Conservation (phyloP, 1,140 invertebrate genomes). For the Coenobita brevimanus region DNA sequence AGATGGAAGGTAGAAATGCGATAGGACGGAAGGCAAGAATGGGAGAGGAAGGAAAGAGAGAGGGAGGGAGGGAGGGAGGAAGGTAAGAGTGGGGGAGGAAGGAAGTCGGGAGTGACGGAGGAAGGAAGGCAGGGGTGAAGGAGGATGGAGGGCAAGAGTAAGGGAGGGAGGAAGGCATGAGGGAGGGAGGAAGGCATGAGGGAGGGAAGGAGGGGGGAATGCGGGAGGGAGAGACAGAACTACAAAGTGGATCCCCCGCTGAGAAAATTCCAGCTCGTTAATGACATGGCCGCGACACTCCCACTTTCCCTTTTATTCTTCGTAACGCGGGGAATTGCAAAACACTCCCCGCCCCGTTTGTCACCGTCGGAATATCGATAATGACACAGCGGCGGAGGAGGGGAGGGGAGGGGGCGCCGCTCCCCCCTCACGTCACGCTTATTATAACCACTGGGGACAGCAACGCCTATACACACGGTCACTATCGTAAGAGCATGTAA, state of each 20-base stretch:
- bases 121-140: too few relatives aligned
- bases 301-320: conserved; percentile 37
- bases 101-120: too few relatives aligned
- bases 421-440: conserved; percentile 1
- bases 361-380: conserved; percentile 32
- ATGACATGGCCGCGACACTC: conserved; percentile 18
- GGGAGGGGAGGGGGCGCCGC: neutral
- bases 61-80: neutral
- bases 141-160: too few relatives aligned
- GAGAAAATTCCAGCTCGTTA: conserved; percentile 20
- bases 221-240: too few relatives aligned
- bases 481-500: too few relatives aligned
- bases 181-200: neutral
- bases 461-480: too few relatives aligned
- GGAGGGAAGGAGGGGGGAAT: neutral
- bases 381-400: neutral
- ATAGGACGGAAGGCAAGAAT: too few relatives aligned
- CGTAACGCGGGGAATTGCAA: conserved; percentile 9
- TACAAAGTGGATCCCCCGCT: neutral
- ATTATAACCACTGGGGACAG: too few relatives aligned
- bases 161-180: too few relatives aligned
- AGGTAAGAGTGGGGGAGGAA: too few relatives aligned
- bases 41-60: too few relatives aligned
- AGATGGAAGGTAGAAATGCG: too few relatives aligned
- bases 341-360: neutral